Evolutionary conservation across 2,888 invertebrate genomes (phyloP).

Genomic region (Callosobruchus maculatus): DNA sequence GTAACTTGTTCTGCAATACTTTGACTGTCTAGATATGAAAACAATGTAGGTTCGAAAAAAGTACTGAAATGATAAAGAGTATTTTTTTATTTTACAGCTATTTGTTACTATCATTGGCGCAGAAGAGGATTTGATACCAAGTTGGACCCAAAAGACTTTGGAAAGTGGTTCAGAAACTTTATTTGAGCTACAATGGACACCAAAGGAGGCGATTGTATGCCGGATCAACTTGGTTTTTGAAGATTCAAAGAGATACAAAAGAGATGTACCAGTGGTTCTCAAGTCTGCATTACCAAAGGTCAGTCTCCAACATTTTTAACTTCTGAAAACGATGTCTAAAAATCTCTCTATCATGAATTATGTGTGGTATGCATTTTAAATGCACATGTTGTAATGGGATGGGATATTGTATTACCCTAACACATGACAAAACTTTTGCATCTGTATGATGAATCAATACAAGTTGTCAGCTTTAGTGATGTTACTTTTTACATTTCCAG

Average conservation of each 20-base stretch:
- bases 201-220: constrained; percentile 56
- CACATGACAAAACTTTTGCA: no score
- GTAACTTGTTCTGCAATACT: no score
- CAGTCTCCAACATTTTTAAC: constrained; percentile 7
- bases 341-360: no score
- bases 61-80: no score
- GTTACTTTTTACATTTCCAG: constrained; percentile 8
- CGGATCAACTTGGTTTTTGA: constrained; percentile 60
- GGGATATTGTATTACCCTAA: no score
- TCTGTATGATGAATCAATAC: no score
- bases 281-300: constrained; percentile 51
- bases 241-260: constrained; percentile 61
- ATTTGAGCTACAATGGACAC: constrained; percentile 64
- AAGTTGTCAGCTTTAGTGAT: no score
- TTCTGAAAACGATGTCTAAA: no score
- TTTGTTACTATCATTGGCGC: constrained; percentile 53
- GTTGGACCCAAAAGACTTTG: constrained; percentile 55
- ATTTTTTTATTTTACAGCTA: constrained; percentile 49
- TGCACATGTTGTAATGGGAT: no score
- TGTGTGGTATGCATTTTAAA: no score
- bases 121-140: constrained; percentile 58
- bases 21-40: no score
- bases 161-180: constrained; percentile 54
- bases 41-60: no score
- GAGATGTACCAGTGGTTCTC: constrained; percentile 63